phyloP scores from a whole-genome alignment of 2,888 invertebrate species.

The Scaptomyza polygonia region DNA sequence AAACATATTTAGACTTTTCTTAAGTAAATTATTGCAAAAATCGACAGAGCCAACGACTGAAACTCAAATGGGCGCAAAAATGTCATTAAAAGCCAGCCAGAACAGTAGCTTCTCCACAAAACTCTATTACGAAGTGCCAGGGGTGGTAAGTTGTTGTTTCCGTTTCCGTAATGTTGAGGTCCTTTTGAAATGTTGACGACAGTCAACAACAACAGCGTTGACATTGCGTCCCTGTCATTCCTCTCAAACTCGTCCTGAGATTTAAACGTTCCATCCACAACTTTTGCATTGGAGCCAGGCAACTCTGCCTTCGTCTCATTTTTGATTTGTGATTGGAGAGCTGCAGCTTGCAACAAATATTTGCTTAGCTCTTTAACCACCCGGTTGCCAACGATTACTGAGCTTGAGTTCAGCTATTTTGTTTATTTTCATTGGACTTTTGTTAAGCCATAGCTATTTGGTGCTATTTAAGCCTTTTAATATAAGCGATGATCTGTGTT shows the following conservation, averaged over 20 bases:
- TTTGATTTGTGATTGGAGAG: constrained; percentile 44
- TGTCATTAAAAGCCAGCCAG: constrained; percentile 71
- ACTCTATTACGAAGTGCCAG: constrained; percentile 30
- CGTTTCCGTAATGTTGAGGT: constrained; percentile 73
- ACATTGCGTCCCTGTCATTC: constrained; percentile 22
- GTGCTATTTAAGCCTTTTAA: constrained; percentile 42
- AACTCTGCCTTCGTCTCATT: constrained; percentile 51
- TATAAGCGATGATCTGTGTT: constrained; percentile 14
- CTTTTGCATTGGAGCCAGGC: constrained; percentile 27
- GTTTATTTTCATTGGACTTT: constrained; percentile 61
- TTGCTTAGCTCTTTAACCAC: constrained; percentile 69
- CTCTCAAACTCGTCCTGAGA: constrained; percentile 27
- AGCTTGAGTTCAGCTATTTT: constrained; percentile 18
- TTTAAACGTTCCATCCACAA: constrained; percentile 16
- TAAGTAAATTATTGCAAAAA: constrained; percentile 76
- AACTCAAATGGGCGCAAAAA: constrained; percentile 76
- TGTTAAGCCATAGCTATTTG: constrained; percentile 16
- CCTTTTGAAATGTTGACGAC: constrained; percentile 63
- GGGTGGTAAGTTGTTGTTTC: constrained; percentile 74
- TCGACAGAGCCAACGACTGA: constrained; percentile 62
- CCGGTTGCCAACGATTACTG: constrained; percentile 48
- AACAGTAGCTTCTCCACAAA: not conserved
- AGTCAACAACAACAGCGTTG: constrained; percentile 18
- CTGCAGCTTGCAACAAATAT: constrained; percentile 66
- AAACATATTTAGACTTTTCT: constrained; percentile 71